Conservation (phyloP, 2,113 vertebrate species). For the Jacana jacana region DNA sequence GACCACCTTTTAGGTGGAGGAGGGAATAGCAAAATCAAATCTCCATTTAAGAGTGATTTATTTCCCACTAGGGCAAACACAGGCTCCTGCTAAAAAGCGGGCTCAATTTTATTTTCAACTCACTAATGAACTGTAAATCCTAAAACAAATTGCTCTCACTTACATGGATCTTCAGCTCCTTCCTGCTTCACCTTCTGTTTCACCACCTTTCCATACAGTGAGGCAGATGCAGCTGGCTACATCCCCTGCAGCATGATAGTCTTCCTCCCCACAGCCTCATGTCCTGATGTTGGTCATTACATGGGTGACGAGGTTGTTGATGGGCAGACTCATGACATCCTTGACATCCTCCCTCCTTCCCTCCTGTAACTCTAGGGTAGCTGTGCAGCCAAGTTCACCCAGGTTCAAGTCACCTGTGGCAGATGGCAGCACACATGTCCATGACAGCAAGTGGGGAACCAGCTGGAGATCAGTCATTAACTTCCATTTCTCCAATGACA, state of each 20-base stretch:
- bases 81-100: fast-evolving
- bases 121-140: neutral
- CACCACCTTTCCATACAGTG: neutral
- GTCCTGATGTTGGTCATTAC: neutral
- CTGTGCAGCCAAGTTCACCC: fast-evolving
- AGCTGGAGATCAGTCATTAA: neutral
- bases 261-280: neutral
- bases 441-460: neutral
- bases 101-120: neutral
- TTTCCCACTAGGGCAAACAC: neutral
- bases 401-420: neutral
- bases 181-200: neutral
- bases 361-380: fast-evolving
- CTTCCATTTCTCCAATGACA: neutral
- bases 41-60: neutral
- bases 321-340: neutral
- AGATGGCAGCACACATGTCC: neutral
- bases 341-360: neutral
- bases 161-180: neutral
- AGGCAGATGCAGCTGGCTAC: neutral
- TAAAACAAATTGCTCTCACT: neutral
- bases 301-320: fast-evolving
- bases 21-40: neutral
- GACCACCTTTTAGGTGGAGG: neutral
- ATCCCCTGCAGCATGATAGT: neutral